Percentiles rank a stretch among this genome's conserved stretches.
phyloP scores from a whole-genome alignment of 1,140 invertebrate species.

The Drosophila serrata region DNA sequence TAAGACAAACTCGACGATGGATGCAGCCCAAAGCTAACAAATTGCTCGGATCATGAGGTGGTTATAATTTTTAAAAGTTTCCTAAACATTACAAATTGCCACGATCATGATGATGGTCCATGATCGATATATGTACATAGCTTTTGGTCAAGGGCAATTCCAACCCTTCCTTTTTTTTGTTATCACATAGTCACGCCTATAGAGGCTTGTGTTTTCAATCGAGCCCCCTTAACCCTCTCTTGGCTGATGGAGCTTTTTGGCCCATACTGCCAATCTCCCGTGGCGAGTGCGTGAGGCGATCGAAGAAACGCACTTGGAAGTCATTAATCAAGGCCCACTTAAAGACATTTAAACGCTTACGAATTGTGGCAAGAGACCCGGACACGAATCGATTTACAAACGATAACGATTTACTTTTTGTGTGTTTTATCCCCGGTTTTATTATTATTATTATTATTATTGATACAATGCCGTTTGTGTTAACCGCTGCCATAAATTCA shows the following conservation, averaged over 20 bases:
- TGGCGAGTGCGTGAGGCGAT: constrained; percentile 59
- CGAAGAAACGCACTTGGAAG: constrained; percentile 59
- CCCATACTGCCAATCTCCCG: constrained; percentile 57
- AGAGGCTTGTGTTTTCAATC: constrained; percentile 37
- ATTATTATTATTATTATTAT: constrained; percentile 62
- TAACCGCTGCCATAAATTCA: constrained; percentile 78
- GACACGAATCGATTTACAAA: constrained; percentile 58
- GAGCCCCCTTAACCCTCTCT: constrained; percentile 12
- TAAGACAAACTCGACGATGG: constrained; percentile 24
- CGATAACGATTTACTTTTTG: constrained; percentile 62
- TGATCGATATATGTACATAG: constrained; percentile 16
- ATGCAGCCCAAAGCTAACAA: constrained; percentile 30
- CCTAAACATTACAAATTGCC: constrained; percentile 45
- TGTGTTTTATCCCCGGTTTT: constrained; percentile 36
- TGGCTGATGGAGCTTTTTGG: constrained; percentile 22
- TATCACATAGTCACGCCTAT: constrained; percentile 57
- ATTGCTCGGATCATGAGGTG: constrained; percentile 36
- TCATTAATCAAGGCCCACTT: constrained; percentile 81
- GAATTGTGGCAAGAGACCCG: constrained; percentile 64
- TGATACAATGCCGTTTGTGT: constrained; percentile 76
- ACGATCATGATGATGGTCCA: constrained; percentile 39
- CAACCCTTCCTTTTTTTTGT: constrained; percentile 40
- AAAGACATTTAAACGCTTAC: constrained; percentile 77
- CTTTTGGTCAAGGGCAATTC: constrained; percentile 38
- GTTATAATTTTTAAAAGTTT: constrained; percentile 25